These are phyloP conservation scores for Netelia melanura DNA, from an alignment of 2,888 invertebrate species.

Conservation along the genomic window DNA sequence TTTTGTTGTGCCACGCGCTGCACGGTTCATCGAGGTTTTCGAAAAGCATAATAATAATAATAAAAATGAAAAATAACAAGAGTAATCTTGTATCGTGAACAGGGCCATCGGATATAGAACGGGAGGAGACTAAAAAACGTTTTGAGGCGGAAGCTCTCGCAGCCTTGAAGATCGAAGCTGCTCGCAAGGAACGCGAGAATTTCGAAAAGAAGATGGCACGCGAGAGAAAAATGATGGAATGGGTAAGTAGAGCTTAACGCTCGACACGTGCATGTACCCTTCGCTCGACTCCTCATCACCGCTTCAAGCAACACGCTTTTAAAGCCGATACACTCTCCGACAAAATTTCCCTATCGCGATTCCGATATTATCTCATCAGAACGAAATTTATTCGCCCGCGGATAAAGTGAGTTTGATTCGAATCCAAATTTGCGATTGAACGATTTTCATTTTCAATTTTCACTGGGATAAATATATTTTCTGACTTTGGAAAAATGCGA, in stretches of 20 bases:
- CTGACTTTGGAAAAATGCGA: too few species aligned
- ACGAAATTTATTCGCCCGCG: too few species aligned
- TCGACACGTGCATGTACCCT: conserved; percentile 50
- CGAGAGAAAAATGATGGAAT: conserved; percentile 77
- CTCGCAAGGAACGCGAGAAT: conserved; percentile 72
- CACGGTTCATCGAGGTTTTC: conserved; percentile 9
- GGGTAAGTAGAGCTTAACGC: conserved; percentile 65
- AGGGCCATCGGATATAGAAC: conserved; percentile 78
- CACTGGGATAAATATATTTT: too few species aligned
- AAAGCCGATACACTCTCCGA: conserved; percentile 5
- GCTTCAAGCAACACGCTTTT: conserved; percentile 23
- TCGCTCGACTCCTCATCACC: conserved; percentile 11
- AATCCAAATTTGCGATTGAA: too few species aligned
- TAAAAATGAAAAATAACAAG: conserved; percentile 60
- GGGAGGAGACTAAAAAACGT: conserved; percentile 69
- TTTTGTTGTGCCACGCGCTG: conserved; percentile 53
- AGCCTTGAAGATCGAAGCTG: conserved; percentile 78
- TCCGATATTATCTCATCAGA: too few species aligned
- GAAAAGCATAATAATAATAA: background rate
- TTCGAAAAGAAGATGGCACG: conserved; percentile 79
- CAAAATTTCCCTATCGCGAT: background rate
- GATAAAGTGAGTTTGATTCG: too few species aligned
- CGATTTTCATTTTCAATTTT: too few species aligned
- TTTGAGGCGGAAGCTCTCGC: conserved; percentile 78
- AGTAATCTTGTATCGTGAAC: conserved; percentile 54